Evolutionary conservation across 2,888 invertebrate species (phyloP), one percentile per base, ranked within the genome.

Genomic region (Plemyria rubiginata): DNA sequence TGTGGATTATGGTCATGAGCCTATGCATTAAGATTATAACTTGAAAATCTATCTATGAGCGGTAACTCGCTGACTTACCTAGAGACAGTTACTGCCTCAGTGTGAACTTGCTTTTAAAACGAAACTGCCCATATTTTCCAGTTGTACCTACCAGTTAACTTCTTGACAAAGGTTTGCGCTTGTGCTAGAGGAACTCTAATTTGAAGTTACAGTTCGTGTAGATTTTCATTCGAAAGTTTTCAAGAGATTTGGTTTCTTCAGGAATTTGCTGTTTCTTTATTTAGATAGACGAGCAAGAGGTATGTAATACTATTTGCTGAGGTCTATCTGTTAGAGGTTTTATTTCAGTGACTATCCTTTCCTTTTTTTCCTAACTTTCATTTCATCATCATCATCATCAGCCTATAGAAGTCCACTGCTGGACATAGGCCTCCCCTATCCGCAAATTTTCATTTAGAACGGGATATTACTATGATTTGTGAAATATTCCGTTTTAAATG

Each of bases 101-200:
- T 49, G 49, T 52, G 62, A 60, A 58, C 50, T 36, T 13, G 59
- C 52, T 62, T 60, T 56, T 56, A 55, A 56, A 65, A 69, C 62
- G 52, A 58, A 67, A 66, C 62, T 64, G 64, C 48, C 69, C 61
- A 63, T 70, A 70, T 70, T 68, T 70, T 68, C 62, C 56, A 67
- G 60, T 67, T 61, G 62, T 54, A 55, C 54, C 63, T 57, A 60
- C 62, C 60, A 65, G 64, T 57, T 67, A 69, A 70, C 70, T 69
- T 67, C 68, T 69, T 70, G 69, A 69, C 67, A 67, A 67, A 69
- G 69, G 69, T 62, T 55, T 57, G 55, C 54, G 60, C 51, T 60
- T 51, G 55, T 60, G 60, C 58, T 55, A 6, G 52, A 50, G 60
- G 54, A 55, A 60, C 66, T 67, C 58, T 69, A 67, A 70, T 69